These are phyloP conservation scores for Ips nitidus DNA, from an alignment of 1,140 invertebrate genomes.

Conservation along the genomic window DNA sequence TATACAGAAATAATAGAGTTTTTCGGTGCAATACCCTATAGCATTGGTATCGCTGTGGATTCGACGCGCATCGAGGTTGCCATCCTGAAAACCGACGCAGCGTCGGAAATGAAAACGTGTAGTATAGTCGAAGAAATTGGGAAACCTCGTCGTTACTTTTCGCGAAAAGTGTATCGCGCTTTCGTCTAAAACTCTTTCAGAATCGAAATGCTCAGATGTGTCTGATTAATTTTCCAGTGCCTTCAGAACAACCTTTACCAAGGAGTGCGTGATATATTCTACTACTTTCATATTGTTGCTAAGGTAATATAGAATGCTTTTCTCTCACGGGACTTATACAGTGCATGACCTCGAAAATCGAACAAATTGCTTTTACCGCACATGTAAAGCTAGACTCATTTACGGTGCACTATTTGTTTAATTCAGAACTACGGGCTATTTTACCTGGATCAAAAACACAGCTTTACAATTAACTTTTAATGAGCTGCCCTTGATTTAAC, in stretches of 20 bases:
- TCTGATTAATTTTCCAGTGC: not conserved
- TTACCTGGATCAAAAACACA: too few relatives aligned
- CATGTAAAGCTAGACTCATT: too few relatives aligned
- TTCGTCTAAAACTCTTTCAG: not conserved
- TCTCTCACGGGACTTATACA: too few relatives aligned
- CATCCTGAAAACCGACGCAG: slow-evolving; percentile 30
- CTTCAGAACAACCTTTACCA: not conserved
- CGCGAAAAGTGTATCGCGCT: not conserved
- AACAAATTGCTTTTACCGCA: too few relatives aligned
- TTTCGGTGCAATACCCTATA: slow-evolving; percentile 26
- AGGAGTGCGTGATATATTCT: not conserved
- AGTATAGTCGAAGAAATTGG: slow-evolving; percentile 30
- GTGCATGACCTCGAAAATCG: too few relatives aligned
- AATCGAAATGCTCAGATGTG: too few relatives aligned
- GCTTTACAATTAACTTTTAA: too few relatives aligned
- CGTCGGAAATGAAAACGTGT: slow-evolving; percentile 29
- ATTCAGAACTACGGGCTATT: too few relatives aligned
- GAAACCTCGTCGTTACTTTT: slow-evolving; percentile 20
- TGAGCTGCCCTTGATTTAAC: too few relatives aligned
- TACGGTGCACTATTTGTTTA: too few relatives aligned
- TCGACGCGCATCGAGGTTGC: slow-evolving; percentile 32
- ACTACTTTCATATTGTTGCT: not conserved
- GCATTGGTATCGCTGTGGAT: slow-evolving; percentile 25
- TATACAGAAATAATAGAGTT: slow-evolving; percentile 1
- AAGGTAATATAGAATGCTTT: not conserved